Evolutionary conservation across 2,113 vertebrate genomes (phyloP).

Genomic region (Gasterosteus nipponicus): DNA sequence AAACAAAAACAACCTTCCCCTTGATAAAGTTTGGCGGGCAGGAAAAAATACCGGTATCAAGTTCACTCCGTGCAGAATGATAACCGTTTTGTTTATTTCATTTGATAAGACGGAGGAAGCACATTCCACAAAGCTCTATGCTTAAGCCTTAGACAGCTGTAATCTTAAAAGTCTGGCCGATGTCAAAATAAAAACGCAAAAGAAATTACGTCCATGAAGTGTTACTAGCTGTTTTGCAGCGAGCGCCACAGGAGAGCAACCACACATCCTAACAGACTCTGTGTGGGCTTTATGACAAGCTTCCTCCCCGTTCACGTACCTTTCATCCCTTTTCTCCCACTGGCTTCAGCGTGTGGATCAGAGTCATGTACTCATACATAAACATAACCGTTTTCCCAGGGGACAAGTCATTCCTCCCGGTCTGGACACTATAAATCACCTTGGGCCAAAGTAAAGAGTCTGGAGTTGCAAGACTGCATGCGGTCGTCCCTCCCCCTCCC

Average conservation of each 20-base stretch:
- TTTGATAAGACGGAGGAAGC: constrained; percentile 44
- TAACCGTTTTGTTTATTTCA: constrained; percentile 44
- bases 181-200: constrained; percentile 58
- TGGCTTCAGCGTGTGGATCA: constrained; percentile 39
- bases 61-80: constrained; percentile 21
- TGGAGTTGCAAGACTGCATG: constrained; percentile 46
- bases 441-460: constrained; percentile 74
- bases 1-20: constrained; percentile 53
- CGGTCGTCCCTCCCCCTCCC: constrained; percentile 24
- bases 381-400: constrained; percentile 58
- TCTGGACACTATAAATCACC: constrained; percentile 63
- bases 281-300: constrained; percentile 54
- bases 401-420: constrained; percentile 55
- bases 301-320: constrained; percentile 47
- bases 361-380: constrained; percentile 63
- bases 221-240: constrained; percentile 41
- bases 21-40: constrained; percentile 46
- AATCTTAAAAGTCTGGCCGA: constrained; percentile 44
- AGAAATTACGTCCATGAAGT: constrained; percentile 46
- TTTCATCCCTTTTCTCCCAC: constrained; percentile 52
- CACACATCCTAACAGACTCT: constrained; percentile 33
- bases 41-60: constrained; percentile 44
- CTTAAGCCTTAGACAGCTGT: constrained; percentile 8
- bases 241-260: constrained; percentile 21
- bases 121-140: constrained; percentile 32